These are phyloP conservation scores for Apotomis capreana DNA, from an alignment of 2,888 invertebrate species.

Conservation along the genomic window DNA sequence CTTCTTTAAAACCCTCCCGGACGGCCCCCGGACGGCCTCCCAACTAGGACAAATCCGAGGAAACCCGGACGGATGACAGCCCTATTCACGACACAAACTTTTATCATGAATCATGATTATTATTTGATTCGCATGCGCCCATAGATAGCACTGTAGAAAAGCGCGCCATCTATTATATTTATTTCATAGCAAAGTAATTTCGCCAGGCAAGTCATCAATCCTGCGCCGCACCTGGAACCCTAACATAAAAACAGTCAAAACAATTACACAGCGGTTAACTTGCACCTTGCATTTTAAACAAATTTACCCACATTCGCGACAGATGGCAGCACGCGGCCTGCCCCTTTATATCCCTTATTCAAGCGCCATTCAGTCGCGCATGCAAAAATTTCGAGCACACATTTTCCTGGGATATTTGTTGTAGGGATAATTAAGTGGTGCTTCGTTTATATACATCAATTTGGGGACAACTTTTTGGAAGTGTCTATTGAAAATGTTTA, in stretches of 20 bases:
- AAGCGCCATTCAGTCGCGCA: constrained; percentile 29
- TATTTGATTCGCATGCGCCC: too few species aligned
- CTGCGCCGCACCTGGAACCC: constrained; percentile 7
- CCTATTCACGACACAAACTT: too few species aligned
- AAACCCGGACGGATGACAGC: too few species aligned
- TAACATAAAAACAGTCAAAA: constrained; percentile 17
- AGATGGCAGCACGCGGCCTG: constrained; percentile 75
- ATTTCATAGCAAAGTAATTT: background rate
- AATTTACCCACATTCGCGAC: constrained; percentile 70
- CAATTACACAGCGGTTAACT: constrained; percentile 48
- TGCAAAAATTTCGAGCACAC: constrained; percentile 27
- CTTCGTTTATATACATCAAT: background rate
- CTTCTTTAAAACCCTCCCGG: too few species aligned
- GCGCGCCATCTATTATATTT: too few species aligned
- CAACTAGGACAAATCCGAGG: too few species aligned
- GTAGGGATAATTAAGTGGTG: constrained; percentile 6
- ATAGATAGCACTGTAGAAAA: too few species aligned
- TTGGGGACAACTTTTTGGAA: background rate
- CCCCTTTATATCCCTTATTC: constrained; percentile 72
- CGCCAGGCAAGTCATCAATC: background rate
- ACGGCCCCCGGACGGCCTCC: too few species aligned
- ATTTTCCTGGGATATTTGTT: constrained; percentile 9
- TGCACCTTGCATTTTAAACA: constrained; percentile 54
- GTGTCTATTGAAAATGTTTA: background rate
- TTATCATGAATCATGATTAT: too few species aligned